These are phyloP conservation scores for Arctopsyche grandis DNA, from an alignment of 1,140 invertebrate genomes.

Conservation along the genomic window DNA sequence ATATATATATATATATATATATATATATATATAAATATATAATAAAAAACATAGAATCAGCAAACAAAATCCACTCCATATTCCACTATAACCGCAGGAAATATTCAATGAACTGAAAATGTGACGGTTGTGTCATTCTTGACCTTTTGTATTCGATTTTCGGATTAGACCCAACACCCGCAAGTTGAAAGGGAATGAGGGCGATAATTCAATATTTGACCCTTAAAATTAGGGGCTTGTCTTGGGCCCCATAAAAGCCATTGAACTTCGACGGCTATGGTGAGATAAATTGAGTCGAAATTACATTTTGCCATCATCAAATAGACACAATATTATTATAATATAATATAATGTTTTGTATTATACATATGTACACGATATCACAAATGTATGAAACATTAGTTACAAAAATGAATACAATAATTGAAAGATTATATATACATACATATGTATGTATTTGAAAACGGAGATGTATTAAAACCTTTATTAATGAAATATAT, in stretches of 20 bases:
- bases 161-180: background rate
- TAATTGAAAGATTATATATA: no score
- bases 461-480: no score
- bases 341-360: no score
- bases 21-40: no score
- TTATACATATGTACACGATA: no score
- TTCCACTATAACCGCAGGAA: background rate
- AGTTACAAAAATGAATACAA: no score
- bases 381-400: no score
- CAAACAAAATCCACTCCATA: no score
- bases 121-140: background rate
- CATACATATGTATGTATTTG: no score
- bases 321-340: background rate
- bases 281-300: background rate
- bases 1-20: no score
- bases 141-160: background rate
- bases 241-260: background rate
- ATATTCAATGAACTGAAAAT: background rate
- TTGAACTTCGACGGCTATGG: background rate
- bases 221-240: slow-evolving; percentile 4
- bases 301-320: background rate
- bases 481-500: no score
- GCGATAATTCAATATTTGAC: slow-evolving; percentile 7
- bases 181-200: background rate
- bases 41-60: no score